Percentiles rank a stretch among this genome's conserved stretches.
Conservation (phyloP, 2,888 invertebrate genomes). For the Diaphora mendica region DNA sequence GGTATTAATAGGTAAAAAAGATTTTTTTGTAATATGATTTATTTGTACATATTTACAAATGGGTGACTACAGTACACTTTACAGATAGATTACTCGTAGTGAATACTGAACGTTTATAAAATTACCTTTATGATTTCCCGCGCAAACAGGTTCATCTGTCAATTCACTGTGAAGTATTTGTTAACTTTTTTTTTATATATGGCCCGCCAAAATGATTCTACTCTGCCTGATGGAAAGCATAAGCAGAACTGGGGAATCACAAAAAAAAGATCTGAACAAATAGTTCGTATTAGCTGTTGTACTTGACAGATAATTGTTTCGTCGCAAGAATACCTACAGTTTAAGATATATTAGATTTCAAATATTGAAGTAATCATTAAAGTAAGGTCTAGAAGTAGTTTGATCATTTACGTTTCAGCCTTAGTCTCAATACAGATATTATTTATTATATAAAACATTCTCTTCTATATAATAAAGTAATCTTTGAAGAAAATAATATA, state of each 20-base stretch:
- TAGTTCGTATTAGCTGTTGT: not conserved
- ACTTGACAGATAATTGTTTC: not conserved
- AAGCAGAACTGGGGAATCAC: not conserved
- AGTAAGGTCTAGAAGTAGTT: not conserved
- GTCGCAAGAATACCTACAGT: not conserved
- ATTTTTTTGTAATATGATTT: not conserved
- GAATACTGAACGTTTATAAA: not conserved
- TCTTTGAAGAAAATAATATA: too few species aligned
- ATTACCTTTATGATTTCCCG: not conserved
- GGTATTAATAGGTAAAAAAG: too few species aligned
- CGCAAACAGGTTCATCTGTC: not conserved
- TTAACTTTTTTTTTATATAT: too few species aligned
- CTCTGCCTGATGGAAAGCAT: too few species aligned
- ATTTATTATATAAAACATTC: too few species aligned
- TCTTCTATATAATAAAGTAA: too few species aligned
- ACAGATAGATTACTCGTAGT: too few species aligned
- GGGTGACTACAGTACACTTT: not conserved
- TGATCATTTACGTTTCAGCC: not conserved
- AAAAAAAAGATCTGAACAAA: not conserved
- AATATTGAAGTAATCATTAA: not conserved
- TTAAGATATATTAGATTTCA: not conserved
- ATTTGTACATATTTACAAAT: not conserved
- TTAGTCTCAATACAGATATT: too few species aligned
- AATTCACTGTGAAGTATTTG: not conserved
- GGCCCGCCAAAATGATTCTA: too few species aligned